These are phyloP conservation scores for Eulemur rufifrons DNA, from an alignment of 2,113 vertebrate species.

Conservation along the genomic window DNA sequence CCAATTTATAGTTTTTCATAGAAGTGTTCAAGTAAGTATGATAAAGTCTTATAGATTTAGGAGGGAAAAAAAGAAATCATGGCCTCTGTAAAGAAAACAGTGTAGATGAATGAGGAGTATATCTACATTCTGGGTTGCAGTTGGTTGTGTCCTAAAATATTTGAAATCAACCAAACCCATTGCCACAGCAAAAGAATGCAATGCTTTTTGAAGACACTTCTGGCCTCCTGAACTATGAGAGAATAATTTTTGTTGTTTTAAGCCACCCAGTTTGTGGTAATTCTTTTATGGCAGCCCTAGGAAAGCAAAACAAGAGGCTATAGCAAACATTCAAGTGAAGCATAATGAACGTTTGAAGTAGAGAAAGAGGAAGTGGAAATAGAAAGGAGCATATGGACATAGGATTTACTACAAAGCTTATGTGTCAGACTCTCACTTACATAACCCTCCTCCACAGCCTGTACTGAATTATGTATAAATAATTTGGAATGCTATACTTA, in stretches of 20 bases:
- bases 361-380: neutral
- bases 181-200: neutral
- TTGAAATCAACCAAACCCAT: neutral
- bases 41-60: neutral
- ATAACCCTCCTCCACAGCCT: neutral
- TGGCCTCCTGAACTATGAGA: neutral
- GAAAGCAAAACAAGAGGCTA: neutral
- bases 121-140: neutral
- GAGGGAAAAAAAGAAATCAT: neutral
- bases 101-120: neutral
- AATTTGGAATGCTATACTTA: neutral
- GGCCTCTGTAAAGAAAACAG: neutral
- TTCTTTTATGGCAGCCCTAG: neutral
- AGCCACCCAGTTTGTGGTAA: neutral
- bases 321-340: neutral
- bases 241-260: neutral
- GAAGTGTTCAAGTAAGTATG: neutral
- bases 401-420: neutral
- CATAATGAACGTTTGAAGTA: neutral
- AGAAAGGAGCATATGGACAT: neutral
- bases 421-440: neutral
- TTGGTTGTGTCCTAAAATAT: neutral
- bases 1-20: neutral
- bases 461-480: neutral
- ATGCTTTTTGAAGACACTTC: neutral